Conservation (phyloP, 2,797 vertebrate genomes). For the Echiichthys vipera region DNA sequence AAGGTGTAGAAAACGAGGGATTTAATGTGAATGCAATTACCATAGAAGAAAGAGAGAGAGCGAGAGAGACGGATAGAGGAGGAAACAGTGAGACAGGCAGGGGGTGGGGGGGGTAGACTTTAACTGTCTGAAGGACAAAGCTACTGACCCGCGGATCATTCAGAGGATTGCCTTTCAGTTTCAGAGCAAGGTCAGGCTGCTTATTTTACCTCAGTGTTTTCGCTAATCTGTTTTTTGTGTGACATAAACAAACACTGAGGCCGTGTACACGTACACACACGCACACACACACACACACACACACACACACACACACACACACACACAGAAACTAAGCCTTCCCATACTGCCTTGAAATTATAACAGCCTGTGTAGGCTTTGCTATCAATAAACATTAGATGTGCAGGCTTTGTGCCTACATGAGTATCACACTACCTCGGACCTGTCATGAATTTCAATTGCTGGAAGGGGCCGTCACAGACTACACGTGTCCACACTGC, state of each 20-base stretch:
- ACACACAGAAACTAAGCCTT: slow-evolving; percentile 73
- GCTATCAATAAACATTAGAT: slow-evolving; percentile 81
- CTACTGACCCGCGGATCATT: slow-evolving; percentile 88
- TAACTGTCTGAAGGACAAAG: slow-evolving; percentile 89
- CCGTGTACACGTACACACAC: slow-evolving; percentile 47
- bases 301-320: slow-evolving; percentile 40
- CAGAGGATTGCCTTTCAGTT: slow-evolving; percentile 88
- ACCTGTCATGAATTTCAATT: slow-evolving; percentile 81
- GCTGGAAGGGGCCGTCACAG: slow-evolving; percentile 50
- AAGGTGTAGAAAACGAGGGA: slow-evolving; percentile 43
- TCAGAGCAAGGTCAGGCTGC: slow-evolving; percentile 87
- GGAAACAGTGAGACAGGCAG: slow-evolving; percentile 57
- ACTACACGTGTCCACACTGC: slow-evolving; percentile 65
- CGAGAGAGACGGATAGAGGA: slow-evolving; percentile 34
- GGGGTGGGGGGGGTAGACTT: slow-evolving; percentile 74
- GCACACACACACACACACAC: slow-evolving; percentile 23
- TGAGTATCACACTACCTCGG: slow-evolving; percentile 61
- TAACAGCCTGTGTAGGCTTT: slow-evolving; percentile 77
- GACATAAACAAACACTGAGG: slow-evolving; percentile 80
- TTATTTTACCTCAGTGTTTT: slow-evolving; percentile 88
- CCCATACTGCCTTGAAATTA: slow-evolving; percentile 75
- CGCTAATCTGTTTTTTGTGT: slow-evolving; percentile 87
- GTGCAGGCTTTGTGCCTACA: slow-evolving; percentile 78
- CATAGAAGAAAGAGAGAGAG: slow-evolving; percentile 57
- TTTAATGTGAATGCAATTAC: slow-evolving; percentile 61